Conservation (phyloP, 1,140 invertebrate genomes). For the Arctopsyche grandis region DNA sequence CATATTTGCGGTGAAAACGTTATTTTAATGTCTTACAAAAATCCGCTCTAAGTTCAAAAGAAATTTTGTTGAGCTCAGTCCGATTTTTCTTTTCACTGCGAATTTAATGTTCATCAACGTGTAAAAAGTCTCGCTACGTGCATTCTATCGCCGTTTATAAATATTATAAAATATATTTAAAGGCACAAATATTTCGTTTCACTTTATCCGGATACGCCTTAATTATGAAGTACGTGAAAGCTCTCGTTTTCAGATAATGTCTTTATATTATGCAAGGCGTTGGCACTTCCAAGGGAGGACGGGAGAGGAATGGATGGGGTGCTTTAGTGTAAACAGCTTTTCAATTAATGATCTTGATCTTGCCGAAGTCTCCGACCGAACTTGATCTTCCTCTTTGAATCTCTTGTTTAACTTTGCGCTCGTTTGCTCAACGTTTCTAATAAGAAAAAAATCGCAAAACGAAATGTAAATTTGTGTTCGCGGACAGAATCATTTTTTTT, state of each 20-base stretch:
- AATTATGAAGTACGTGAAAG: no score
- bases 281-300: neutral
- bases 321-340: conserved; percentile 13
- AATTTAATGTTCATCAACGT: no score
- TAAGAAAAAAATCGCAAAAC: neutral
- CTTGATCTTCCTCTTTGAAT: conserved; percentile 2
- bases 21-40: conserved; percentile 20
- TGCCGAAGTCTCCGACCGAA: neutral
- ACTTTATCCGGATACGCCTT: no score
- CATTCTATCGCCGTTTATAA: no score
- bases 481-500: neutral
- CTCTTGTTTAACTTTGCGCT: neutral
- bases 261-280: neutral
- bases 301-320: no score
- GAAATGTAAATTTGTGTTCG: neutral
- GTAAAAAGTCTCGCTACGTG: no score
- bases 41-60: neutral
- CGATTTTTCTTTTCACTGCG: no score
- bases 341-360: conserved; percentile 27
- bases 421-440: neutral
- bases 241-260: no score
- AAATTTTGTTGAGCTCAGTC: neutral
- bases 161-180: no score
- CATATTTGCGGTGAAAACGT: conserved; percentile 22
- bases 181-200: no score